A percentile compares a stretch with the other conserved stretches of the same genome.
Evolutionary conservation across 2,888 invertebrate species (phyloP).

Genomic region (Iselma pallidipennis): DNA sequence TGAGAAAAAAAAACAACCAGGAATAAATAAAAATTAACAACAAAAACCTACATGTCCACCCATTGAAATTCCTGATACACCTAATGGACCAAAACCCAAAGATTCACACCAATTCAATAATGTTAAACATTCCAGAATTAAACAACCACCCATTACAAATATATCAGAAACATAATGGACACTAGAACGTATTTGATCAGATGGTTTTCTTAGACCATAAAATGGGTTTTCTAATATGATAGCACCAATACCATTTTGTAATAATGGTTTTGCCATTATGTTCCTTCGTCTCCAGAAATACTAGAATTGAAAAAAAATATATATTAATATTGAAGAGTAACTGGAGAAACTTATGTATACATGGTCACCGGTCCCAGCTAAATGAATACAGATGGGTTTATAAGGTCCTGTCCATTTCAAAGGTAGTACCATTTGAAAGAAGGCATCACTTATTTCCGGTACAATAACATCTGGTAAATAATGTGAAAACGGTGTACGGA

Average conservation of each 20-base stretch:
- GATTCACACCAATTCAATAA: conserved; percentile 93
- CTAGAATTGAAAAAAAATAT: conserved; percentile 56
- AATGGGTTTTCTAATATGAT: conserved; percentile 97
- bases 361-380: conserved; percentile 99
- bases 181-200: conserved; percentile 84
- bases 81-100: conserved; percentile 89
- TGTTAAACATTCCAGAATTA: conserved; percentile 90
- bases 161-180: conserved; percentile 96
- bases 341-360: conserved; percentile 60
- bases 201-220: conserved; percentile 87
- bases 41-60: conserved; percentile 88
- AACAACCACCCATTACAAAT: conserved; percentile 98
- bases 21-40: background rate
- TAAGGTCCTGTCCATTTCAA: conserved; percentile 72
- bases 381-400: conserved; percentile 88
- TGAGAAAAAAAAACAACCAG: conserved; percentile 9
- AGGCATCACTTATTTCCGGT: conserved; percentile 77
- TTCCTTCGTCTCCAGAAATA: conserved; percentile 89
- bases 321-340: background rate
- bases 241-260: conserved; percentile 91
- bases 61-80: conserved; percentile 96
- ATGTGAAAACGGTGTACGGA: conserved; percentile 80
- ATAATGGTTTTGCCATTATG: conserved; percentile 86
- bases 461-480: conserved; percentile 88
- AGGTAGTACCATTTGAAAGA: conserved; percentile 84